A percentile compares a stretch with the other conserved stretches of the same genome.
phyloP scores from a whole-genome alignment of 30 jellyfish, hydroid and myxozoan genomes.

The Catostylus mosaicus region DNA sequence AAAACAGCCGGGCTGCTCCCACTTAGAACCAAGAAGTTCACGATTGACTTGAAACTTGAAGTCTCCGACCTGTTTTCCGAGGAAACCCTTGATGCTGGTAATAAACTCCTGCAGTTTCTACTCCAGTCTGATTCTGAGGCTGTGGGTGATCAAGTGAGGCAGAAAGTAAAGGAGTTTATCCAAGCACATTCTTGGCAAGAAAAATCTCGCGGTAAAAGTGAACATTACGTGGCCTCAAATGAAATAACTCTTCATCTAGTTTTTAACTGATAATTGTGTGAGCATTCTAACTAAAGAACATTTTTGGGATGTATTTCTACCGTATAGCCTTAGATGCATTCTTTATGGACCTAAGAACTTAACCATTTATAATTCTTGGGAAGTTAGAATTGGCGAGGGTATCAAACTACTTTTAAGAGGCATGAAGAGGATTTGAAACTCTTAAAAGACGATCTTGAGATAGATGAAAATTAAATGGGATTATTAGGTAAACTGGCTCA shows the following conservation, averaged over 20 bases:
- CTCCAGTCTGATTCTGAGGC: neutral
- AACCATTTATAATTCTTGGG: too few relatives aligned
- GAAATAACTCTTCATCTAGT: neutral
- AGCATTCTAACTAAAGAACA: too few relatives aligned
- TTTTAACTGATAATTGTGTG: neutral
- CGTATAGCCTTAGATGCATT: too few relatives aligned
- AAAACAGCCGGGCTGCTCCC: neutral
- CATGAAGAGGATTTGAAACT: too few relatives aligned
- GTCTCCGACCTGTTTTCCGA: neutral
- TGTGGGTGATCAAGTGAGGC: neutral
- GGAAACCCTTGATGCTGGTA: neutral
- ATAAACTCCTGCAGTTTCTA: neutral
- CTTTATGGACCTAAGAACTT: too few relatives aligned
- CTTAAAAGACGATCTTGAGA: too few relatives aligned
- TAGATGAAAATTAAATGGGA: too few relatives aligned
- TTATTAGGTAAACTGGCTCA: too few relatives aligned
- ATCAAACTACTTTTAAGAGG: too few relatives aligned
- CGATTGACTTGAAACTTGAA: neutral
- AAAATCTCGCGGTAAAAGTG: neutral
- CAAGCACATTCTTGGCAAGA: neutral
- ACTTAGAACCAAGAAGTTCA: neutral
- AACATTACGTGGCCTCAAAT: neutral
- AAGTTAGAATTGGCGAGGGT: too few relatives aligned
- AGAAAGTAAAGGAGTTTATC: neutral
- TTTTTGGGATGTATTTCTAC: too few relatives aligned